These are phyloP conservation scores for Alca torda DNA, from an alignment of 2,797 vertebrate species.

Conservation along the genomic window DNA sequence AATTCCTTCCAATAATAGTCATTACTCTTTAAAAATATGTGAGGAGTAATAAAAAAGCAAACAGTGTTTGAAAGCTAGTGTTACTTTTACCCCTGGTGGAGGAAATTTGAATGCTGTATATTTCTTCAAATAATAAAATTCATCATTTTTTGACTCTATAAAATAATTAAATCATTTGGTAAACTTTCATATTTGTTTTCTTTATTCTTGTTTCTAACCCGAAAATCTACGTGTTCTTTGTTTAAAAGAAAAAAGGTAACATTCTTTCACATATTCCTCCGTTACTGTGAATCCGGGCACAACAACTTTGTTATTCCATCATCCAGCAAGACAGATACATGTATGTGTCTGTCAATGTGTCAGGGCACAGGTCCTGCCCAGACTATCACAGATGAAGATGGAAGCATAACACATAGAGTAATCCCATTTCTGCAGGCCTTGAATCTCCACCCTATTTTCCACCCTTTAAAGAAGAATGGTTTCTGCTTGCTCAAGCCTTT, in stretches of 20 bases:
- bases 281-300: not conserved
- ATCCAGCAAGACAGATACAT: not conserved
- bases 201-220: not conserved
- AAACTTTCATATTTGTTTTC: conserved; percentile 9
- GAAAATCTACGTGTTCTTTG: not conserved
- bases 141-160: not conserved
- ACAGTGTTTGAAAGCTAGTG: conserved; percentile 9
- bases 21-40: conserved; percentile 36
- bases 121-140: conserved; percentile 50
- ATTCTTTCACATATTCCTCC: not conserved
- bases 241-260: not conserved
- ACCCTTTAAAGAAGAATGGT: not conserved
- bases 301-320: not conserved
- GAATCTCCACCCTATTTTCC: not conserved
- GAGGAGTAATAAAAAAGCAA: conserved; percentile 39
- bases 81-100: conserved; percentile 2
- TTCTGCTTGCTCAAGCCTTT: not conserved
- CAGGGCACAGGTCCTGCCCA: not conserved
- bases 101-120: not conserved
- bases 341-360: fast-evolving
- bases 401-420: not conserved
- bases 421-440: not conserved
- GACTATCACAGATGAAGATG: not conserved
- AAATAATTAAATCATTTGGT: conserved; percentile 9
- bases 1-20: conserved; percentile 43